Evolutionary conservation across 2,113 vertebrate species (phyloP).

Genomic region (Baryphthengus martii): DNA sequence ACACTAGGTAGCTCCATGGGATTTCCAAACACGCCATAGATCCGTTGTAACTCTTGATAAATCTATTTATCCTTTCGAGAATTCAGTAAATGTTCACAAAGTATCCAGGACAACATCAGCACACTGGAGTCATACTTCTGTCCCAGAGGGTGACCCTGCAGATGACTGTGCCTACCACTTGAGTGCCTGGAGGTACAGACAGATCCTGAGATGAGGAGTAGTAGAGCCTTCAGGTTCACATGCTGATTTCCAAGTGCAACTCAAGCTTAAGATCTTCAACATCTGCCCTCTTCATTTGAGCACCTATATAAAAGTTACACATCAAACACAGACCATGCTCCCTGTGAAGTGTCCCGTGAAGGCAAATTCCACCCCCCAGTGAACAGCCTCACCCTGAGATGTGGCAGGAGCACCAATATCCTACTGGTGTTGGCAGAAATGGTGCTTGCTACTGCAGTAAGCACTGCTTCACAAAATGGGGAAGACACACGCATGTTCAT

Average conservation of each 20-base stretch:
- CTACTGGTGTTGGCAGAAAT: background rate
- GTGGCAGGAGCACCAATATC: background rate
- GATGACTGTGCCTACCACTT: background rate
- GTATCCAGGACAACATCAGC: background rate
- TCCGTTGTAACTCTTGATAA: background rate
- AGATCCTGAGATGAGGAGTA: background rate
- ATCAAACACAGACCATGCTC: background rate
- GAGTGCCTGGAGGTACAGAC: background rate
- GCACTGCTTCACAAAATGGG: background rate
- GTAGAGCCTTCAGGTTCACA: background rate
- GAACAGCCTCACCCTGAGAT: background rate
- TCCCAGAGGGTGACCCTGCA: background rate
- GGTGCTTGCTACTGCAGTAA: background rate
- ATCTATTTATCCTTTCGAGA: background rate
- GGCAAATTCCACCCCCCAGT: background rate
- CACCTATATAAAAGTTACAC: background rate
- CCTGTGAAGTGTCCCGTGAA: background rate
- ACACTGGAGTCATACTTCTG: background rate
- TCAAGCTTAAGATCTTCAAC: background rate
- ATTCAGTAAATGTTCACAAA: background rate
- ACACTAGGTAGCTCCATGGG: background rate
- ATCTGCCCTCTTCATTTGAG: background rate
- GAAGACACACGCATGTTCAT: accelerated
- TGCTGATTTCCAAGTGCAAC: background rate
- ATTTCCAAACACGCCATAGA: background rate